A percentile compares a stretch with the other conserved stretches of the same genome.
Conservation (phyloP, 2,888 invertebrate species). For the Flabesymbios commensalis region DNA sequence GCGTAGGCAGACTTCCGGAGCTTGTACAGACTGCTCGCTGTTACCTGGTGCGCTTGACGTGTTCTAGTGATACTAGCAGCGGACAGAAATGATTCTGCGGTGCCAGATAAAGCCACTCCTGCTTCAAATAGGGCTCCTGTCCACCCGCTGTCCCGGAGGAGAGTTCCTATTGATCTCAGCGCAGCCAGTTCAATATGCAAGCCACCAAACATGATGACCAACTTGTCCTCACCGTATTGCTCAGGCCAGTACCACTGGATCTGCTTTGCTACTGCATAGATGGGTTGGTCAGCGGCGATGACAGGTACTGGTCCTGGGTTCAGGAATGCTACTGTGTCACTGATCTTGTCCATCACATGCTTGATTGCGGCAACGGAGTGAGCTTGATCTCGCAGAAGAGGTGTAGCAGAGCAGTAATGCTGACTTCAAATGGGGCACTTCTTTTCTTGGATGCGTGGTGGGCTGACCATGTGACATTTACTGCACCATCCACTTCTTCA, state of each 20-base stretch:
- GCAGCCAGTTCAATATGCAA: conserved; percentile 47
- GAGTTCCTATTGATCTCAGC: conserved; percentile 38
- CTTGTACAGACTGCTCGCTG: conserved; percentile 29
- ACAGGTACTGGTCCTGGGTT: conserved; percentile 44
- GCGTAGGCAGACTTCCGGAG: conserved; percentile 27
- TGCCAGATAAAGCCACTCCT: conserved; percentile 35
- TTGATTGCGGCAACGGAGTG: conserved; percentile 20
- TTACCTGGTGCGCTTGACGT: conserved; percentile 31
- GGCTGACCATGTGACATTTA: conserved; percentile 17
- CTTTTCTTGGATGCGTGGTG: conserved; percentile 16
- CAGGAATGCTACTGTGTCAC: conserved; percentile 21
- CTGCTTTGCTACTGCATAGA: conserved; percentile 44
- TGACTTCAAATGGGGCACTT: neutral
- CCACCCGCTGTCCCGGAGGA: conserved; percentile 40
- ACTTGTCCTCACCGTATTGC: conserved; percentile 38
- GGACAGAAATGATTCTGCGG: conserved; percentile 36
- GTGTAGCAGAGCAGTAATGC: conserved; percentile 18
- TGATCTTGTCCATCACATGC: conserved; percentile 23
- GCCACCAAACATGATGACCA: conserved; percentile 45
- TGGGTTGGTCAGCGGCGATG: conserved; percentile 40
- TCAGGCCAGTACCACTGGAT: conserved; percentile 46
- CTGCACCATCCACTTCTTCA: conserved; percentile 4
- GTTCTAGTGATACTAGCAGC: conserved; percentile 33
- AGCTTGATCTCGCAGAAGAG: conserved; percentile 13
- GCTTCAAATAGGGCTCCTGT: conserved; percentile 30